phyloP scores from a whole-genome alignment of 1,140 invertebrate genomes.

The Tigriopus japonicus region DNA sequence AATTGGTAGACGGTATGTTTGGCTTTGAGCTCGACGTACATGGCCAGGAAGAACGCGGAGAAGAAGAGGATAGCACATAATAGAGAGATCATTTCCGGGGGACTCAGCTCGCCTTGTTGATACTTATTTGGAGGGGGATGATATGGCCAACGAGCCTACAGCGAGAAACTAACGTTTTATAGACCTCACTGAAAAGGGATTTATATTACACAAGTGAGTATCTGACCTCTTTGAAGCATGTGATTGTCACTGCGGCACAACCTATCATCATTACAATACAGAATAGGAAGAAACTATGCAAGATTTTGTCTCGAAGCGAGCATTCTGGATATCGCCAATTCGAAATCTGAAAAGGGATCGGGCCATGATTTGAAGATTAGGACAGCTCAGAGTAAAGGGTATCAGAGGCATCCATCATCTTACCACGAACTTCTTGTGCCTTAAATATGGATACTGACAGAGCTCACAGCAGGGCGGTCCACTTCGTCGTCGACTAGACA shows the following conservation, averaged over 20 bases:
- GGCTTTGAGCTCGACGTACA: slow-evolving; percentile 37
- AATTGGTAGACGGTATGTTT: slow-evolving; percentile 31
- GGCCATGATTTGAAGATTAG: too few species aligned
- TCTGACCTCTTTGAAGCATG: slow-evolving; percentile 34
- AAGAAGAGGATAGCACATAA: slow-evolving; percentile 35
- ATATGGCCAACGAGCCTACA: slow-evolving; percentile 2
- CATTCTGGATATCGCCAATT: slow-evolving; percentile 30
- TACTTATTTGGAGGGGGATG: slow-evolving; percentile 15
- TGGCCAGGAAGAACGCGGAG: slow-evolving; percentile 35
- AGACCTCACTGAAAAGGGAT: not conserved
- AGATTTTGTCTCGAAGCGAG: slow-evolving; percentile 29
- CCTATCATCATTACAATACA: slow-evolving; percentile 30
- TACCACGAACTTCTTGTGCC: slow-evolving; percentile 36
- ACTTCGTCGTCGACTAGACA: slow-evolving; percentile 27
- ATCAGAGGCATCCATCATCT: slow-evolving; percentile 17
- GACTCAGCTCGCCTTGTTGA: slow-evolving; percentile 28
- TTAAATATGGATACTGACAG: slow-evolving; percentile 34
- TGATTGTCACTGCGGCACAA: slow-evolving; percentile 31
- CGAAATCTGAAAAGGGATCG: slow-evolving; percentile 25
- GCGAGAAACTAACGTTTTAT: not conserved
- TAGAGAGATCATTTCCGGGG: slow-evolving; percentile 32
- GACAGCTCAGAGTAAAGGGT: too few species aligned
- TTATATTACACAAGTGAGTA: too few species aligned
- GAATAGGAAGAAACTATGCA: slow-evolving; percentile 30
- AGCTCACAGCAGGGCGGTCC: slow-evolving; percentile 34